Evolutionary conservation across 2,888 invertebrate species (phyloP), one percentile per base, ranked within the genome.

Genomic region (Pyrocoelia pectoralis): DNA sequence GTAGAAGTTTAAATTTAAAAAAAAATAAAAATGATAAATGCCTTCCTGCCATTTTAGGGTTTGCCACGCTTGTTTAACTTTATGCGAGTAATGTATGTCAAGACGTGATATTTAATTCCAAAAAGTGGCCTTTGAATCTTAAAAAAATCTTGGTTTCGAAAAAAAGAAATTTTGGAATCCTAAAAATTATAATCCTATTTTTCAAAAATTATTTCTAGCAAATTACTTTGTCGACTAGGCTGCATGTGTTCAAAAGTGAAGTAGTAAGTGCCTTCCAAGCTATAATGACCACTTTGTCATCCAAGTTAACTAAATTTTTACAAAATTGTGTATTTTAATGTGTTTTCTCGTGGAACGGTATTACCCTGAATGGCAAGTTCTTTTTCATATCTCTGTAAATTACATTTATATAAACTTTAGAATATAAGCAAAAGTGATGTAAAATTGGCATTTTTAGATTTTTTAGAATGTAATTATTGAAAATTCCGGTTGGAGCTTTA

Each of bases 261-360:
- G 89, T 89, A 89, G 89, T 88, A 90, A 90, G 90, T 90, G 90
- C 90, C 90, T 90, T 90, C 89, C 89, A 89, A 85, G 85, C 84
- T 86, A 85, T 43, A 33, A 43, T 87, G 87, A 86, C 85, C 86
- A 86, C 79, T 81, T 80, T 79, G 80, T 81, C 80, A 81, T 80
- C 77, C 76, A 75, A 77, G 73, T 76, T 76, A 54, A 76, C 75
- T 75, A 79, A 79, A 78, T 76, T 79, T 75, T 78, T 73, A 75
- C 77, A 78, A 80, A 80, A 79, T 79, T 79, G 72, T 74, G 74
- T 74, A 73, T 79, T 79, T 77, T 78, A 72, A 78, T 80, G 74
- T 77, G 77, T 81, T 80, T 69, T 77, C 81, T 43, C 13, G 41
- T 83, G 82, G 82, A 82, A 83, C 85, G 89, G 89, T 89, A 85